A percentile compares a stretch with the other conserved stretches of the same genome.
Evolutionary conservation across 2,797 vertebrate species (phyloP).

Genomic region (Myoxocephalus aenaeus): DNA sequence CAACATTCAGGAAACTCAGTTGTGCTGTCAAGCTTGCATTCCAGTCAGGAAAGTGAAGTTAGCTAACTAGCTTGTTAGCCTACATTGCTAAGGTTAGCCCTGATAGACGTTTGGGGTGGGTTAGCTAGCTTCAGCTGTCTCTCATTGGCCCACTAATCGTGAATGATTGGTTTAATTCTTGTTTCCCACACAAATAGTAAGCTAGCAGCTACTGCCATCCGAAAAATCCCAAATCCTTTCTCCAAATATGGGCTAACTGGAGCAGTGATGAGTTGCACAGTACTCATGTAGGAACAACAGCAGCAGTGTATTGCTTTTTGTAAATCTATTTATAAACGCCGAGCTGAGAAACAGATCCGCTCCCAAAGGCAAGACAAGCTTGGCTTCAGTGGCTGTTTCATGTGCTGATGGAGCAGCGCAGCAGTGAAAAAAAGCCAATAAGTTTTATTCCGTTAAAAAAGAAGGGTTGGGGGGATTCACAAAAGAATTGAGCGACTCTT

Average conservation of each 20-base stretch:
- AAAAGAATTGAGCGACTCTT: background rate
- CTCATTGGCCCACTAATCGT: background rate
- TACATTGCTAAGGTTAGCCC: background rate
- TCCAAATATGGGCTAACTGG: conserved; percentile 20
- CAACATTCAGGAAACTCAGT: background rate
- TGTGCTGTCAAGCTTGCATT: background rate
- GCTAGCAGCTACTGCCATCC: background rate
- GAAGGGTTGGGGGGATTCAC: background rate
- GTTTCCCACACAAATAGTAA: background rate
- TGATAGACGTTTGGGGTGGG: background rate
- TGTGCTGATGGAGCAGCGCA: conserved; percentile 17
- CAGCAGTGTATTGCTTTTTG: conserved; percentile 57
- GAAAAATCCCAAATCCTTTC: background rate
- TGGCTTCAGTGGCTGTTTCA: conserved; percentile 27
- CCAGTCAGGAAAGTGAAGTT: background rate
- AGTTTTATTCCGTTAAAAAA: conserved; percentile 19
- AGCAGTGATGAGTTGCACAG: conserved; percentile 12
- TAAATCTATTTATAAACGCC: conserved; percentile 72
- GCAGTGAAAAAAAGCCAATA: conserved; percentile 2
- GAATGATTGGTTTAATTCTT: background rate
- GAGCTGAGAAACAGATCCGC: conserved; percentile 61
- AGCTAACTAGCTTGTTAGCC: background rate
- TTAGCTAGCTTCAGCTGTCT: background rate
- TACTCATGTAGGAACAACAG: conserved; percentile 51
- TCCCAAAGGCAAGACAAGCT: conserved; percentile 55